A percentile compares a stretch with the other conserved stretches of the same genome.
Conservation (phyloP, 2,888 invertebrate species). For the Timema cristinae region DNA sequence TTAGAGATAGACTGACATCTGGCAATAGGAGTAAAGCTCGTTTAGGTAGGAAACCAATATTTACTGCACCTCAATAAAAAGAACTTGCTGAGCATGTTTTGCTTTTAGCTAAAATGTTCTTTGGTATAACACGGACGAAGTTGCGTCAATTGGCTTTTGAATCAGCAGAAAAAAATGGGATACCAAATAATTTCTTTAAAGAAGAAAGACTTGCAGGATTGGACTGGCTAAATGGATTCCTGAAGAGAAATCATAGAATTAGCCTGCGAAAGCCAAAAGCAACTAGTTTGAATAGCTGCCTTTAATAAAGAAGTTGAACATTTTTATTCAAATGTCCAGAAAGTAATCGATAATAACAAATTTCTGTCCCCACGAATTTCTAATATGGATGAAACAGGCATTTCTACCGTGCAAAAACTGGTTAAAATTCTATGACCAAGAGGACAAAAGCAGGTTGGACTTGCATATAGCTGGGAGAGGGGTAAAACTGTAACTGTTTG, state of each 20-base stretch:
- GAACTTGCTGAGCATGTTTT: slow-evolving; percentile 31
- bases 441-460: slow-evolving; percentile 44
- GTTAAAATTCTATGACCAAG: slow-evolving; percentile 42
- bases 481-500: slow-evolving; percentile 44
- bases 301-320: slow-evolving; percentile 37
- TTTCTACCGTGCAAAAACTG: slow-evolving; percentile 43
- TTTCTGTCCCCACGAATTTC: slow-evolving; percentile 38
- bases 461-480: slow-evolving; percentile 43
- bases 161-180: slow-evolving; percentile 34
- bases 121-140: slow-evolving; percentile 34
- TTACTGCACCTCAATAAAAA: slow-evolving; percentile 34
- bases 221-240: slow-evolving; percentile 37
- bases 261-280: slow-evolving; percentile 37
- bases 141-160: slow-evolving; percentile 35
- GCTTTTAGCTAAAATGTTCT: slow-evolving; percentile 33
- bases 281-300: slow-evolving; percentile 37
- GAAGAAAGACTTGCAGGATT: slow-evolving; percentile 35
- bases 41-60: slow-evolving; percentile 30
- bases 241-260: slow-evolving; percentile 33
- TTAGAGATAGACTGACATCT: slow-evolving; percentile 5
- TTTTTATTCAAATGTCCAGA: slow-evolving; percentile 36
- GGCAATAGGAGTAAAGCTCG: background rate
- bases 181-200: slow-evolving; percentile 36
- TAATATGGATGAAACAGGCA: slow-evolving; percentile 46
- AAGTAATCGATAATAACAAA: slow-evolving; percentile 33